Evolutionary conservation across 2,113 vertebrate species (phyloP).

Genomic region (Elgaria multicarinata): DNA sequence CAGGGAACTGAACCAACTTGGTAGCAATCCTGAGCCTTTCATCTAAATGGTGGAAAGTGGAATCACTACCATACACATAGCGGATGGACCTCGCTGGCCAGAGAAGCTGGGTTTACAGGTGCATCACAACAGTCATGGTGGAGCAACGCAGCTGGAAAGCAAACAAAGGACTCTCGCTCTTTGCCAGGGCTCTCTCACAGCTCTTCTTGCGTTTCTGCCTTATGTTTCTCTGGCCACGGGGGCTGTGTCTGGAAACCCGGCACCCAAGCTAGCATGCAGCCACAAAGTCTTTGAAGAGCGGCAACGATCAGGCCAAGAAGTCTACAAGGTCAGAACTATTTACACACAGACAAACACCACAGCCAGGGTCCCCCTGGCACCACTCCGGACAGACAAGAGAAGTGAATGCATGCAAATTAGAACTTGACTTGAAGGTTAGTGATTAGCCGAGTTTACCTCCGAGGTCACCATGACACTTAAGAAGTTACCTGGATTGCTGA

Average conservation of each 20-base stretch:
- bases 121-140: background rate
- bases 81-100: background rate
- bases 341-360: slow-evolving; percentile 18
- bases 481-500: slow-evolving; percentile 32
- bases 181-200: background rate
- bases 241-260: background rate
- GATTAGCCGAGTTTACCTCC: slow-evolving; percentile 9
- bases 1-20: background rate
- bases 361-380: background rate
- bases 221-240: background rate
- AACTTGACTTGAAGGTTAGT: slow-evolving; percentile 9
- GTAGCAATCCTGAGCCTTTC: background rate
- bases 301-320: background rate
- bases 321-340: slow-evolving; percentile 10
- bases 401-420: slow-evolving; percentile 22
- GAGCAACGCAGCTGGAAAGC: background rate
- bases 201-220: background rate
- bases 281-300: background rate
- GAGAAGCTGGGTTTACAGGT: background rate
- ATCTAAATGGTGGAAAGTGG: background rate
- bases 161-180: background rate
- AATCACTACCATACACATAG: background rate
- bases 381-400: slow-evolving; percentile 28
- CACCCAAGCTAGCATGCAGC: slow-evolving; percentile 22
- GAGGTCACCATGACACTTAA: slow-evolving; percentile 14